Base-by-base conservation (phyloP, 2,888 invertebrate species). In the Frankliniella intonsa region DNA sequence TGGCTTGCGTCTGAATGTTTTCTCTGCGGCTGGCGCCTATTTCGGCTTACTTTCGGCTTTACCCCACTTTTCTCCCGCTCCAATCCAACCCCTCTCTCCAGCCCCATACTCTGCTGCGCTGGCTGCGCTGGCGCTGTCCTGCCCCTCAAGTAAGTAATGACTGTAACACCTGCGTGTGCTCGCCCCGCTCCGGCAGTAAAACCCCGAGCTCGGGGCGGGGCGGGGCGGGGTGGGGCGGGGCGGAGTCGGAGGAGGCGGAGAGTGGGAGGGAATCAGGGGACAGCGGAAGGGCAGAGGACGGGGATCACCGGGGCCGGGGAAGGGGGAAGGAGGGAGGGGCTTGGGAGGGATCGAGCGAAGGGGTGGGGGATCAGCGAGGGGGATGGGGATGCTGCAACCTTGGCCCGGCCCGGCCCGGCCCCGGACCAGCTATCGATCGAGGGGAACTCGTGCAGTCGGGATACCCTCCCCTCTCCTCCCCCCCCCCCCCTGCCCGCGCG, bases 381-480 rank as follows among this genome's bases (percentile, higher is more conserved):
- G n/a, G 62, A n/a, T 10, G 62, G 17, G 62, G 62, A 62, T 62
- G 62, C 62, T 62, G 62, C 62, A 62, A 62, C 62, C 62, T 62
- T 62, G 62, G 62, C 62, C 62, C 62, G 62, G 19, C 17, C 55
- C 55, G 17, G 12, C 55, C 55, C 55, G 55, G 12, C 62, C 62
- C 62, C 62, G 62, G 62, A 62, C 62, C 62, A 11, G 62, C 19
- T 62, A 62, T 62, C 62, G 62, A 62, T 62, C 62, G 17, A 62
- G 55, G 55, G 62, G 62, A 62, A 62, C 62, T 62, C 62, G 62
- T 62, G 62, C 62, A 62, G 62, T 62, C 62, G 62, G 62, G 62
- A 17, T 10, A 62, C 14, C n/a, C 19, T 62, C 62, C 62, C 62
- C 55, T 12, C 55, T 8, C 62, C 62, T 62, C 7, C 62, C 62